A percentile compares a stretch with the other conserved stretches of the same genome.
These are phyloP conservation scores for Molorchus minor DNA, from an alignment of 2,888 invertebrate species.

Conservation along the genomic window DNA sequence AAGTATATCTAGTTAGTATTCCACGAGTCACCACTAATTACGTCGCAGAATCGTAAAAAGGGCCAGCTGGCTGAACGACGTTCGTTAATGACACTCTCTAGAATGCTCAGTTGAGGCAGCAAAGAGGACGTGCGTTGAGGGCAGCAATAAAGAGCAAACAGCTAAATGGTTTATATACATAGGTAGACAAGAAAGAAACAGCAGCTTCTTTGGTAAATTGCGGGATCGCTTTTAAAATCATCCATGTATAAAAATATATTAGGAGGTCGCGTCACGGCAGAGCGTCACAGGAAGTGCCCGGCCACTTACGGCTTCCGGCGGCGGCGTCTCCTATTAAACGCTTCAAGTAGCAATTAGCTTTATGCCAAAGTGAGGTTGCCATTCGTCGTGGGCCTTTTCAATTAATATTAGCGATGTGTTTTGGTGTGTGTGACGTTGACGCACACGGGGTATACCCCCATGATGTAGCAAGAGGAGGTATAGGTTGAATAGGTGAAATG, in stretches of 20 bases:
- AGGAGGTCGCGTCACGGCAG: slow-evolving; percentile 44
- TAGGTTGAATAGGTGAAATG: too few species aligned
- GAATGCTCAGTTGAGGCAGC: slow-evolving; percentile 12
- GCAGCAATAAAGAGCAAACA: slow-evolving; percentile 4
- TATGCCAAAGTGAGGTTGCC: slow-evolving; percentile 58
- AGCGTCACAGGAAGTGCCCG: slow-evolving; percentile 45
- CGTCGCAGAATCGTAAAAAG: slow-evolving; percentile 19
- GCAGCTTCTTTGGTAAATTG: slow-evolving; percentile 36
- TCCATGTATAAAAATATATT: slow-evolving; percentile 48
- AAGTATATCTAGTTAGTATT: slow-evolving; percentile 20
- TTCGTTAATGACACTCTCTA: slow-evolving; percentile 24
- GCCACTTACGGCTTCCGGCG: slow-evolving; percentile 47
- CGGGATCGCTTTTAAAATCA: slow-evolving; percentile 41
- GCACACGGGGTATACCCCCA: too few species aligned
- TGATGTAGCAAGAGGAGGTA: too few species aligned
- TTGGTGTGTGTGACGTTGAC: too few species aligned
- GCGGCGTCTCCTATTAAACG: slow-evolving; percentile 61
- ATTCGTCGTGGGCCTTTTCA: slow-evolving; percentile 47
- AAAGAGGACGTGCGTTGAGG: slow-evolving; percentile 17
- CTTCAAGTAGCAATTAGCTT: slow-evolving; percentile 63
- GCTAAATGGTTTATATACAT: slow-evolving; percentile 7
- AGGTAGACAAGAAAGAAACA: slow-evolving; percentile 29
- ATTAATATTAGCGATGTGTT: too few species aligned
- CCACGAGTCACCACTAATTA: slow-evolving; percentile 19
- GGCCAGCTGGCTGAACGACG: slow-evolving; percentile 1